Evolutionary conservation across 2,888 invertebrate genomes (phyloP).

Genomic region (Chelonus formosanus): DNA sequence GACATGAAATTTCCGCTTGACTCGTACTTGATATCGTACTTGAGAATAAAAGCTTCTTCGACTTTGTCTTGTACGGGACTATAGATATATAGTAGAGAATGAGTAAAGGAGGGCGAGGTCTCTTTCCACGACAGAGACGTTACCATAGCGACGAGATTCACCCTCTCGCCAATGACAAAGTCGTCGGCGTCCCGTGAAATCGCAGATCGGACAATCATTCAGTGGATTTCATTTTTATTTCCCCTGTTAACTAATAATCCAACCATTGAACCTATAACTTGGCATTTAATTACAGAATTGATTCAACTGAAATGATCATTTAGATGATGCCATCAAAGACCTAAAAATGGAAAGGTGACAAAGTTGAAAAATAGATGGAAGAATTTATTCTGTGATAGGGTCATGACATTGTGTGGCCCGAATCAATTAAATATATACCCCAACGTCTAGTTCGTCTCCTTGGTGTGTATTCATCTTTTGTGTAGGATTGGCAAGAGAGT

Average conservation of each 20-base stretch:
- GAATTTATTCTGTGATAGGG: constrained; percentile 43
- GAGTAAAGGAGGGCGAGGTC: constrained; percentile 3
- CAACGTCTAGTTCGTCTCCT: neutral
- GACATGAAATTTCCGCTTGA: constrained; percentile 15
- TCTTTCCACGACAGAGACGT: constrained; percentile 10
- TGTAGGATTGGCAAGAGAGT: neutral
- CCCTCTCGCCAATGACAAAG: constrained; percentile 18
- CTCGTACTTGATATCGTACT: constrained; percentile 19
- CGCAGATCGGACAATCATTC: constrained; percentile 23
- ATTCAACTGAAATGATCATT: neutral
- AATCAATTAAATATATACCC: constrained; percentile 54
- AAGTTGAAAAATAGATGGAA: constrained; percentile 26
- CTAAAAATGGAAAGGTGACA: constrained; percentile 9
- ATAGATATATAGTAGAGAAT: neutral
- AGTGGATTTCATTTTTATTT: constrained; percentile 10
- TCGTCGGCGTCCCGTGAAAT: constrained; percentile 24
- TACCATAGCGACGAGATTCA: constrained; percentile 20
- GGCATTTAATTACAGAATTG: constrained; percentile 1
- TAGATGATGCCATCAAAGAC: too few species aligned
- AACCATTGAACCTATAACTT: neutral
- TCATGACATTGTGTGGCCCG: constrained; percentile 50
- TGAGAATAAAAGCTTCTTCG: constrained; percentile 14
- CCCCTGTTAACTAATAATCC: neutral
- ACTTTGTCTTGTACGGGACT: constrained; percentile 11
- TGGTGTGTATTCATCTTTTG: neutral